These are phyloP conservation scores for Plodia interpunctella DNA, from an alignment of 1,140 invertebrate genomes.

Conservation along the genomic window DNA sequence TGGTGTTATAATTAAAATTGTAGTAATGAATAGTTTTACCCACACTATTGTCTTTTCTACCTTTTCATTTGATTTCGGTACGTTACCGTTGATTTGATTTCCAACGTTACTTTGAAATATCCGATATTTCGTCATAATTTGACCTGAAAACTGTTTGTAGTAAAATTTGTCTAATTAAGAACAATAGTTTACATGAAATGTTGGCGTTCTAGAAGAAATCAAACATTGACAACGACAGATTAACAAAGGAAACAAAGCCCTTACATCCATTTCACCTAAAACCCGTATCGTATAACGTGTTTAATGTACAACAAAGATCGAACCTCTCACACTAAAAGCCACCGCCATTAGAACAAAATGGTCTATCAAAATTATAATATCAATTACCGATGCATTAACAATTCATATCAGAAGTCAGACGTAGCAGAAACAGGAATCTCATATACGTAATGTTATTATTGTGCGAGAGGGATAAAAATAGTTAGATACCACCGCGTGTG, in stretches of 20 bases:
- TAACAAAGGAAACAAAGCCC: constrained; percentile 9
- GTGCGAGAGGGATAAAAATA: constrained; percentile 34
- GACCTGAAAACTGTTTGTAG: too few relatives aligned
- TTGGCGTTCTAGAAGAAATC: too few relatives aligned
- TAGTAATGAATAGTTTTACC: too few relatives aligned
- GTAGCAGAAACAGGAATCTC: constrained; percentile 60
- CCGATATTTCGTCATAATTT: too few relatives aligned
- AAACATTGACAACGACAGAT: not conserved
- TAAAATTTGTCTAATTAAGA: too few relatives aligned
- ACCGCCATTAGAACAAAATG: constrained; percentile 44
- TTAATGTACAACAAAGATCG: constrained; percentile 17
- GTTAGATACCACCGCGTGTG: constrained; percentile 26
- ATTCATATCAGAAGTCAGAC: constrained; percentile 71
- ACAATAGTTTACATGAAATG: too few relatives aligned
- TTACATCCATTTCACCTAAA: constrained; percentile 16
- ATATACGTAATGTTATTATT: constrained; percentile 47
- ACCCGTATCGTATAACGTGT: constrained; percentile 26
- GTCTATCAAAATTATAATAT: constrained; percentile 72
- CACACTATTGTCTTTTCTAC: too few relatives aligned
- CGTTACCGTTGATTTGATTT: too few relatives aligned
- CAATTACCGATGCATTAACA: constrained; percentile 75
- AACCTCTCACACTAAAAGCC: constrained; percentile 38
- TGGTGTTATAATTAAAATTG: constrained; percentile 2
- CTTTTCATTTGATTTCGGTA: too few relatives aligned
- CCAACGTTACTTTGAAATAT: too few relatives aligned